These are phyloP conservation scores for Heterotilapia buettikoferi DNA, from an alignment of 2,113 vertebrate species.

Conservation along the genomic window DNA sequence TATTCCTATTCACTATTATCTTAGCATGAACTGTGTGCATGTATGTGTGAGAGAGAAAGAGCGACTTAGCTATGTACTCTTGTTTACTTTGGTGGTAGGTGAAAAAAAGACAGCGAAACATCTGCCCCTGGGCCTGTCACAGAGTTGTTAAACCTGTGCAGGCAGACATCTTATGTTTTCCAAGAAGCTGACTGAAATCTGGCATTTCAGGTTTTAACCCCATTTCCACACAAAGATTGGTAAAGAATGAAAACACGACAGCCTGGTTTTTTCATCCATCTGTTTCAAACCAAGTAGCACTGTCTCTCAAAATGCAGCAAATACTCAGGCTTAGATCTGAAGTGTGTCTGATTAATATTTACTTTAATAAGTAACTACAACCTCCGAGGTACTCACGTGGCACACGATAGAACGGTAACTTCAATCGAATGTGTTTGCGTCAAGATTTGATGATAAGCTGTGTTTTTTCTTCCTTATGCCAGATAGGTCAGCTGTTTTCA, in stretches of 20 bases:
- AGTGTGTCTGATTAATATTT: not conserved
- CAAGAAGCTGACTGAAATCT: not conserved
- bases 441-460: not conserved
- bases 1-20: not conserved
- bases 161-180: not conserved
- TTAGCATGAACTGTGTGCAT: not conserved
- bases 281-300: not conserved
- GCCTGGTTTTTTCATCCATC: fast-evolving
- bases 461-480: not conserved
- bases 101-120: not conserved
- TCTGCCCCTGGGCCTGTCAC: not conserved
- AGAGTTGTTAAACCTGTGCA: not conserved
- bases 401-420: not conserved
- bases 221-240: not conserved
- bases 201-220: not conserved
- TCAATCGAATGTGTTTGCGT: not conserved
- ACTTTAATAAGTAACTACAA: not conserved
- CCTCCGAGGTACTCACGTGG: not conserved
- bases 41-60: not conserved
- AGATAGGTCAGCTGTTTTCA: not conserved
- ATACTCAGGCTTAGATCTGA: not conserved
- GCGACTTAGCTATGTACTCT: not conserved
- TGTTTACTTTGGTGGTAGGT: not conserved
- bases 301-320: not conserved
- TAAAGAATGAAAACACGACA: not conserved